A percentile compares a stretch with the other conserved stretches of the same genome.
Conservation (phyloP, 1,140 invertebrate species). For the Drosophila biarmipes region DNA sequence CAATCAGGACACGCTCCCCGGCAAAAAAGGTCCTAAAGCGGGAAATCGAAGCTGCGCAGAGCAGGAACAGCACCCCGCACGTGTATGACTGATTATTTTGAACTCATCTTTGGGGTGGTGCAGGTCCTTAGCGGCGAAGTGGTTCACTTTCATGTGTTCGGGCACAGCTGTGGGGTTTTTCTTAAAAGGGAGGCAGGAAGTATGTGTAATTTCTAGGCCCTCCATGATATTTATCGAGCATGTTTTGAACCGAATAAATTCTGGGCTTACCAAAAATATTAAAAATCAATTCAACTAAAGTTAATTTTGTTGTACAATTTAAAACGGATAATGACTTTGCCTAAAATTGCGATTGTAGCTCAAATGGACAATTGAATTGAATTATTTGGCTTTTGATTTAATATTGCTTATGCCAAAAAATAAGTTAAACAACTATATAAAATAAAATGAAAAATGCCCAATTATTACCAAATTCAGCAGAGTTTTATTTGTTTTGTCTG, state of each 20-base stretch:
- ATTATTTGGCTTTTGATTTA: too few species aligned
- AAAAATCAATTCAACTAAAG: too few species aligned
- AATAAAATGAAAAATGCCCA: too few species aligned
- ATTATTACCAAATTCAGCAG: too few species aligned
- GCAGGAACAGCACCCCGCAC: conserved; percentile 30
- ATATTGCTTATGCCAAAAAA: too few species aligned
- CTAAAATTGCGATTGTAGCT: too few species aligned
- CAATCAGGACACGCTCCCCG: conserved; percentile 35
- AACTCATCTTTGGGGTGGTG: conserved; percentile 20
- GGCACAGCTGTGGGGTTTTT: conserved; percentile 8
- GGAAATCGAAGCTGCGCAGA: conserved; percentile 18
- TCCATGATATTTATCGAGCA: too few species aligned
- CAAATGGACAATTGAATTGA: too few species aligned
- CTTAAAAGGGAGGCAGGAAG: neutral
- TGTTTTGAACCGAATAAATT: neutral
- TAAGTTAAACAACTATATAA: too few species aligned
- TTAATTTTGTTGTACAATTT: neutral
- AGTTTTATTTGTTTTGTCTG: too few species aligned
- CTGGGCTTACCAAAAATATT: neutral
- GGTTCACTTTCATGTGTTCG: conserved; percentile 11
- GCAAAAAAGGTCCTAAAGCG: conserved; percentile 44
- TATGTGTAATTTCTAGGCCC: conserved; percentile 3
- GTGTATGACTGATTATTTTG: conserved; percentile 53
- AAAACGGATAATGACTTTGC: too few species aligned
- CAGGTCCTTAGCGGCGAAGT: neutral